Base-by-base conservation (phyloP, 2,888 invertebrate genomes). In the Drosophila histrio region DNA sequence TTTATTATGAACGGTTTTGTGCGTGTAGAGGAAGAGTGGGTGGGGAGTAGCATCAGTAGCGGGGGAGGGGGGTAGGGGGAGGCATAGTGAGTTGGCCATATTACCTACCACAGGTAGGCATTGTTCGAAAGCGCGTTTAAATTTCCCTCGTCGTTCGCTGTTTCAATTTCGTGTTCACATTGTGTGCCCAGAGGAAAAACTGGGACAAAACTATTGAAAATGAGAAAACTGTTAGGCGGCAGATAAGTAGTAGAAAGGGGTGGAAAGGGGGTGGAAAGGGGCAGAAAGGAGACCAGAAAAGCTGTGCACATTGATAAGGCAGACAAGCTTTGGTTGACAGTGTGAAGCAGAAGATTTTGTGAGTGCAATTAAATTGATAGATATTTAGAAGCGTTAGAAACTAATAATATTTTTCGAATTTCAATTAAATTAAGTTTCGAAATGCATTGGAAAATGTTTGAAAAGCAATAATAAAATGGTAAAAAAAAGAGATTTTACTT, bases 1-100 rank as follows among this genome's bases (percentile, higher is more conserved):
- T 83, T 87, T 85, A 84, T 87, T 87, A 82, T 87, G 85, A 85
- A 85, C 73, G 85, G 64, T 81, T 87, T 85, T 72, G 72, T 82
- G 87, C 83, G 84, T 86, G 83, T 43, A 44, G 21, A n/a, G 24
- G 24, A 13, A 49, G 1, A 17, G 9, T 1, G 26, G 9, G n/a
- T n/a, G 41, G 22, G 3, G 11, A 6, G 22, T 41, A n/a, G 32
- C 19, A 4, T 11, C 19, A 24, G 22, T 6, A 5, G 36, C 17
- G 22, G 50, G 26, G 6, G 24, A n/a, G 30, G 39, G 41, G 30
- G 41, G 22, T 7, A 19, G 6, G 17, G 19, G 2, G 9, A 22
- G 32, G n/a, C n/a, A n/a, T 13, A 34, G 32, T 22, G 21, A 49
- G 30, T 19, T 49, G 32, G 36, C 24, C 56, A 39, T 49, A 63